A percentile compares a stretch with the other conserved stretches of the same genome.
Conservation (phyloP, 1,140 invertebrate species). For the Adoxophyes honmai region DNA sequence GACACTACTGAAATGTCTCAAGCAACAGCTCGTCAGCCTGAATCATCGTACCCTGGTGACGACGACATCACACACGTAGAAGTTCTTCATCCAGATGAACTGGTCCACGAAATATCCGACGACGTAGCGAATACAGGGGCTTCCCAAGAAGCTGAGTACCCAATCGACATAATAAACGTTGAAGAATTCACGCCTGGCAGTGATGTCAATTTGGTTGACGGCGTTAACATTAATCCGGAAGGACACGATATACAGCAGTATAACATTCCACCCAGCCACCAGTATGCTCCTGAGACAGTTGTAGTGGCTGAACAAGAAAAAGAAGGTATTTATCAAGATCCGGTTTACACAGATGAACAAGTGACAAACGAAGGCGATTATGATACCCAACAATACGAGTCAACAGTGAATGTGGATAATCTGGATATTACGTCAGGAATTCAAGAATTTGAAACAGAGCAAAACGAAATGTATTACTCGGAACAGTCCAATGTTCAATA, state of each 20-base stretch:
- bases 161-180: constrained; percentile 23
- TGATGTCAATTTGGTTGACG: constrained; percentile 17
- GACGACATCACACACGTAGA: constrained; percentile 1
- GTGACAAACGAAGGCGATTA: constrained; percentile 10
- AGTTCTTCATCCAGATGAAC: constrained; percentile 3
- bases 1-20: no score
- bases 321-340: neutral
- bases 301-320: neutral
- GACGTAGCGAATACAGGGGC: neutral
- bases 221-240: constrained; percentile 22
- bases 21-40: neutral
- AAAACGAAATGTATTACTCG: constrained; percentile 50
- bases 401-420: constrained; percentile 13
- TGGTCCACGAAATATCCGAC: neutral
- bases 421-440: constrained; percentile 23
- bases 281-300: neutral
- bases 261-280: neutral
- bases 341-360: constrained; percentile 1
- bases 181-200: constrained; percentile 23
- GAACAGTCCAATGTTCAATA: constrained; percentile 33
- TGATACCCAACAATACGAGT: neutral
- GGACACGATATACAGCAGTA: neutral
- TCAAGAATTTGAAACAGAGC: constrained; percentile 49
- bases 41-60: neutral
- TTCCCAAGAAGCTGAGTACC: constrained; percentile 17